Evolutionary conservation across 2,888 invertebrate genomes (phyloP).

Genomic region (Leucozona laternaria): DNA sequence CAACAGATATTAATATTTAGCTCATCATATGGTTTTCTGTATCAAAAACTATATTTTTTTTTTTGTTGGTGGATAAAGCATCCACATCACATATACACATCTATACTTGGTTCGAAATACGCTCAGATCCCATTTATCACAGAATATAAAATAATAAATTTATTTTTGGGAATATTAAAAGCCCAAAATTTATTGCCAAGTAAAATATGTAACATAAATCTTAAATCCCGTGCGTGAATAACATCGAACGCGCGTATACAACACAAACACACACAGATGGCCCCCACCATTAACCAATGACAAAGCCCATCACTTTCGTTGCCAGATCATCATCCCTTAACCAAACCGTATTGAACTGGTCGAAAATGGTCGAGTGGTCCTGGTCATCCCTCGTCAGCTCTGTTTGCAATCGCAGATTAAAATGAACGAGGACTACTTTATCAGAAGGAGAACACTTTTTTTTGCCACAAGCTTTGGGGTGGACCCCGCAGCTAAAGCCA

Average conservation of each 20-base stretch:
- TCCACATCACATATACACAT: background rate
- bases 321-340: conserved; percentile 70
- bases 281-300: conserved; percentile 71
- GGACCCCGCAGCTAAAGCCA: conserved; percentile 8
- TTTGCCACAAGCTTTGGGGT: conserved; percentile 19
- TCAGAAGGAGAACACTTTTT: conserved; percentile 47
- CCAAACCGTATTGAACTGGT: conserved; percentile 66
- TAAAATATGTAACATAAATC: conserved; percentile 77
- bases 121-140: conserved; percentile 60
- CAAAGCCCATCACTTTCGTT: conserved; percentile 73
- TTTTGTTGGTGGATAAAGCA: background rate
- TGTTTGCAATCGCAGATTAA: conserved; percentile 69
- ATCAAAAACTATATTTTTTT: background rate
- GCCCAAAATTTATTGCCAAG: conserved; percentile 76
- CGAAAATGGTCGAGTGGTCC: conserved; percentile 24
- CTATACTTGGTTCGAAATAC: conserved; percentile 34
- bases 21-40: background rate
- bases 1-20: background rate
- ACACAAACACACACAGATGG: conserved; percentile 66
- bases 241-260: conserved; percentile 67
- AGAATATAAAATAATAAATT: conserved; percentile 76
- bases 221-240: conserved; percentile 76
- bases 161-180: conserved; percentile 74
- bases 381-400: conserved; percentile 8
- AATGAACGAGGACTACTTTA: conserved; percentile 63